These are phyloP conservation scores for Parauchenoglanis punctatus DNA, from an alignment of 2,797 vertebrate species.

Conservation along the genomic window DNA sequence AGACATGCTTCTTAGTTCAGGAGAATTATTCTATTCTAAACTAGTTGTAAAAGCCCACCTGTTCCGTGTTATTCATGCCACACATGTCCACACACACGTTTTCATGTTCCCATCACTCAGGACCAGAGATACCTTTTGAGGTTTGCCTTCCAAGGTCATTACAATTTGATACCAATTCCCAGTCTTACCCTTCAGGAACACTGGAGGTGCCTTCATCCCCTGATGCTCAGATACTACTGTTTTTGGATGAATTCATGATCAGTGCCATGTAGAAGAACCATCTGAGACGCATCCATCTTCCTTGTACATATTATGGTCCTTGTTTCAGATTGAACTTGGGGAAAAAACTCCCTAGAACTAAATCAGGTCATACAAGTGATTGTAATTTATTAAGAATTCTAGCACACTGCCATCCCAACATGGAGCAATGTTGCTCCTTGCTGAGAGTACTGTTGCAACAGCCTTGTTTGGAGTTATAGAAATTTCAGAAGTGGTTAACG, in stretches of 20 bases:
- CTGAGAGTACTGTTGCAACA: no score
- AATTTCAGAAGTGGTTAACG: no score
- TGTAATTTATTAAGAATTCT: not conserved
- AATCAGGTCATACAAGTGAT: not conserved
- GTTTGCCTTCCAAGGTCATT: not conserved
- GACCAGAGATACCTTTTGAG: not conserved
- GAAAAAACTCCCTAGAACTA: not conserved
- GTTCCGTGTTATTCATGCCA: not conserved
- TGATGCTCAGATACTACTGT: not conserved
- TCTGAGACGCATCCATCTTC: not conserved
- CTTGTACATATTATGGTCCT: no score
- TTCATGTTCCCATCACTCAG: not conserved
- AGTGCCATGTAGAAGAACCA: not conserved
- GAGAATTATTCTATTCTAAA: not conserved
- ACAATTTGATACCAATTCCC: not conserved
- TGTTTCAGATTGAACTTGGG: not conserved
- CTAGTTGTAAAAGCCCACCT: not conserved
- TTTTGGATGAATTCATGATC: not conserved
- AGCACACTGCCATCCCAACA: no score
- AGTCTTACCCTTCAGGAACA: not conserved
- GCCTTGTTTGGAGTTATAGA: no score
- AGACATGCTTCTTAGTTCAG: not conserved
- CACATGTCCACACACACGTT: no score
- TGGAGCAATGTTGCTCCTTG: no score
- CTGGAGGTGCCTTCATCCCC: not conserved